Percentiles rank a stretch among this genome's conserved stretches.
Conservation (phyloP, 1,140 invertebrate genomes). For the Diachasma alloeum region DNA sequence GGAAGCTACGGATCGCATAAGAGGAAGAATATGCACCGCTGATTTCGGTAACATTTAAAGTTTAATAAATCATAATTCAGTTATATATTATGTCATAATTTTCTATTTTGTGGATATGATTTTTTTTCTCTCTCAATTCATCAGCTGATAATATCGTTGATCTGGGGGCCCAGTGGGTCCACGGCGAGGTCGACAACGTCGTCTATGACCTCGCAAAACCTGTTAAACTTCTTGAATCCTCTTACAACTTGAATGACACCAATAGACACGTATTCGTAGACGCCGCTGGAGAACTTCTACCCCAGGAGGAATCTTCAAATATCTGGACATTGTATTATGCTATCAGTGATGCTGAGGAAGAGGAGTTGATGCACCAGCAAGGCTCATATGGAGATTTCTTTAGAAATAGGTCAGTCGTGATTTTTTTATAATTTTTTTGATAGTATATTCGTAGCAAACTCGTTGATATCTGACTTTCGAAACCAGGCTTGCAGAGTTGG, state of each 20-base stretch:
- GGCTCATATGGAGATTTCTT: conserved; percentile 35
- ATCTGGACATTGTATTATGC: conserved; percentile 28
- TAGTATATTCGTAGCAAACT: conserved; percentile 45
- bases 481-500: conserved; percentile 53
- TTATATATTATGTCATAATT: not conserved
- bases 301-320: conserved; percentile 12
- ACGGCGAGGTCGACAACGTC: conserved; percentile 56
- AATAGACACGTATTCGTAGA: conserved; percentile 28
- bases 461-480: conserved; percentile 43
- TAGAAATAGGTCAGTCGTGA: conserved; percentile 19
- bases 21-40: conserved; percentile 67
- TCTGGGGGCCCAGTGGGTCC: conserved; percentile 65
- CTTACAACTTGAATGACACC: conserved; percentile 23
- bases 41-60: conserved; percentile 65
- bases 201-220: conserved; percentile 42
- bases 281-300: conserved; percentile 33
- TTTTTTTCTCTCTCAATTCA: not conserved
- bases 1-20: conserved; percentile 70
- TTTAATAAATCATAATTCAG: too few species aligned
- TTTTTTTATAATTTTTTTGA: conserved; percentile 41
- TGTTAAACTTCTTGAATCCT: conserved; percentile 25
- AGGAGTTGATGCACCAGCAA: conserved; percentile 22
- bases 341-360: conserved; percentile 18
- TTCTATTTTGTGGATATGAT: not conserved
- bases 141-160: conserved; percentile 50